A percentile compares a stretch with the other conserved stretches of the same genome.
These are phyloP conservation scores for Cheirogaleus medius DNA, from an alignment of 2,113 vertebrate species.

Conservation along the genomic window DNA sequence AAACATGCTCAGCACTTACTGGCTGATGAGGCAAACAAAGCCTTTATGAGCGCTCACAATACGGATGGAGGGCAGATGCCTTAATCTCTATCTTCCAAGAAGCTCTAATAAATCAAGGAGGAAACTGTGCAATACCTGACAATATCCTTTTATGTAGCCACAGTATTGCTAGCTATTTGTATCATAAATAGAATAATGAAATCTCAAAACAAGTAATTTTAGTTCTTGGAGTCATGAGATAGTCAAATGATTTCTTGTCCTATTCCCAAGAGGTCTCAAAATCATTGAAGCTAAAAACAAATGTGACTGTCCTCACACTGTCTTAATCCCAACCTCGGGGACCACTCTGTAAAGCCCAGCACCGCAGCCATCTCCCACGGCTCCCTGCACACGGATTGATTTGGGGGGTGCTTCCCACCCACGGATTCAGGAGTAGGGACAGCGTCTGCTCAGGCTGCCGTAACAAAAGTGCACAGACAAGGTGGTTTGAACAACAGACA, in stretches of 20 bases:
- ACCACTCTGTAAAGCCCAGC: accelerated
- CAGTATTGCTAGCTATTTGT: neutral
- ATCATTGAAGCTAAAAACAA: neutral
- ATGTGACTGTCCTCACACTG: accelerated
- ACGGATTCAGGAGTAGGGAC: accelerated
- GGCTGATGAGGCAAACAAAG: too few relatives aligned
- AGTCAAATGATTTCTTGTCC: neutral
- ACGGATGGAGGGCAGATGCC: accelerated
- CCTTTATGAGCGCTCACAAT: accelerated
- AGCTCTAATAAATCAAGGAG: neutral
- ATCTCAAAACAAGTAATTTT: neutral
- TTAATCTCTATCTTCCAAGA: neutral
- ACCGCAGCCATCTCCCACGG: accelerated
- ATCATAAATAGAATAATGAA: neutral
- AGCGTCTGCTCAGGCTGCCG: neutral
- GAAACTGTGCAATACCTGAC: neutral
- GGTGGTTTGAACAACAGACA: neutral
- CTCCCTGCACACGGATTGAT: accelerated
- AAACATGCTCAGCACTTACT: accelerated
- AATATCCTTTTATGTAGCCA: neutral
- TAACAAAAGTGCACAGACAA: neutral
- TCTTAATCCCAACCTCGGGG: neutral
- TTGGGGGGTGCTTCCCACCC: accelerated
- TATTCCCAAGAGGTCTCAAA: neutral
- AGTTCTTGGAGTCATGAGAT: neutral